A percentile compares a stretch with the other conserved stretches of the same genome.
Conservation (phyloP, 2,113 vertebrate genomes). For the Aegithalos caudatus region DNA sequence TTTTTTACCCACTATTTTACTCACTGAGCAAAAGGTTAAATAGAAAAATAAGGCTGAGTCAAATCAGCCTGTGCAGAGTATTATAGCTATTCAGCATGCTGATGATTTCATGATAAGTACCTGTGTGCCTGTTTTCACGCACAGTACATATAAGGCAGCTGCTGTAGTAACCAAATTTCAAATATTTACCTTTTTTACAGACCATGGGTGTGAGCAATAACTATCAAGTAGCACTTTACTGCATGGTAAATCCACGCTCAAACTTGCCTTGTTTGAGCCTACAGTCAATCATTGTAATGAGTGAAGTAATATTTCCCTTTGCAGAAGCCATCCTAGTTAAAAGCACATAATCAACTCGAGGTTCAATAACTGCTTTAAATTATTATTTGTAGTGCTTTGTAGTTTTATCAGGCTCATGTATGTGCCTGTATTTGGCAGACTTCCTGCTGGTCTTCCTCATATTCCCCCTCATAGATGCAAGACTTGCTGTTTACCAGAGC, state of each 20-base stretch:
- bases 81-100: background rate
- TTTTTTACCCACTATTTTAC: background rate
- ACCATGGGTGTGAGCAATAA: background rate
- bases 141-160: background rate
- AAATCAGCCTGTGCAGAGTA: background rate
- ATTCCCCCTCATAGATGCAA: background rate
- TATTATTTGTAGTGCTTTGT: background rate
- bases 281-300: background rate
- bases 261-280: background rate
- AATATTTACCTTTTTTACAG: background rate
- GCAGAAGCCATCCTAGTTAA: background rate
- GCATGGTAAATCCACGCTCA: background rate
- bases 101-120: background rate
- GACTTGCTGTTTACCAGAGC: background rate
- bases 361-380: background rate
- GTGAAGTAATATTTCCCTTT: background rate
- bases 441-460: background rate
- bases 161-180: background rate
- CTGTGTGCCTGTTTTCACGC: background rate
- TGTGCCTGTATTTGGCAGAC: background rate
- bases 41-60: background rate
- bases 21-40: background rate
- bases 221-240: background rate
- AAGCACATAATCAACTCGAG: background rate
- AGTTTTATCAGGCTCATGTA: background rate